Evolutionary conservation across 2,113 vertebrate species (phyloP), one percentile per base, ranked within the genome.

Genomic region (Urocynchramus pylzowi): DNA sequence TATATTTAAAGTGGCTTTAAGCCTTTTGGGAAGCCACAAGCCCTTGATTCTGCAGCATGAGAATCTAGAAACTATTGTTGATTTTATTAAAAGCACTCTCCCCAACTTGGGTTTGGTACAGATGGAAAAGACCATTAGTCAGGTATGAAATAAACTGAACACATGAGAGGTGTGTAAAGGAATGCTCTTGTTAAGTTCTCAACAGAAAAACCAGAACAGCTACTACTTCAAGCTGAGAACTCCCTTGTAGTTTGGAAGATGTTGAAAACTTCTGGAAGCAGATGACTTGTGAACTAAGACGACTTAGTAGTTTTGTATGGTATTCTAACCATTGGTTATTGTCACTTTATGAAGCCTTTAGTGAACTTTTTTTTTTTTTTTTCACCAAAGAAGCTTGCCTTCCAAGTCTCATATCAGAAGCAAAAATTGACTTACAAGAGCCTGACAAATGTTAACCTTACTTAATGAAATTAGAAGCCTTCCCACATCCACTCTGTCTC

Each of bases 111-210:
- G 99, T 68, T 97, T 99, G 95, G 99, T 99, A 78, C 99, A 99
- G 95, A 99, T 99, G 99, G 99, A 99, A 96, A 99, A 99, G 97
- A 99, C 99, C 74, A 99, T 99, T 96, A 99, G 97, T 97, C 99
- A 99, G 99, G 99, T 99, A 98, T 30, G 96, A 92, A 73, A 70
- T 47, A 53, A 63, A 67, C 16, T 21, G 28, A 63, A 61, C 9
- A 4, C 44, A 39, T 9, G 30, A 27, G 54, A 76, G 31, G 52
- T 47, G 20, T 44, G 57, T 47, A 80, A 68, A 93, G 15, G n/a
- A 94, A 45, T 63, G 52, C 16, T 73, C 11, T 82, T 59, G 47
- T 54, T 73, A 82, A 26, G 19, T 45, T 69, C 23, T 88, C 5
- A 1, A 63, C 33, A 77, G 79, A 76, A 59, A 30, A 90, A 21